Percentiles rank a stretch among this genome's conserved stretches.
These are phyloP conservation scores for Perdita meconis DNA, from an alignment of 2,888 invertebrate genomes.

Conservation along the genomic window DNA sequence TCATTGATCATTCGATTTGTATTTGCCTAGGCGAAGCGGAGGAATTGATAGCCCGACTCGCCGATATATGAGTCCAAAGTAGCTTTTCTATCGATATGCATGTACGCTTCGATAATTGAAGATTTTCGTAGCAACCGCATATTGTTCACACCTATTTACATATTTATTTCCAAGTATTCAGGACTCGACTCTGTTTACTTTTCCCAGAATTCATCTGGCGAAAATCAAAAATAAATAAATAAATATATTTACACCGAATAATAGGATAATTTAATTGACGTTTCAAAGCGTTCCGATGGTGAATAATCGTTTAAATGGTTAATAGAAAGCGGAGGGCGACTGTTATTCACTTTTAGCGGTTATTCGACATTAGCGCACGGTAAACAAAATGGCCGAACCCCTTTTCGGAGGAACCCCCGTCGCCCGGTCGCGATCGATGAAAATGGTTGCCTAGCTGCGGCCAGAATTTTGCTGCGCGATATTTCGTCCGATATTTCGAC, in stretches of 20 bases:
- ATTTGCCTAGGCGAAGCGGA: not conserved
- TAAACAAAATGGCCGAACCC: conserved; percentile 67
- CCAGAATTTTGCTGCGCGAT: conserved; percentile 67
- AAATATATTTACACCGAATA: too few species aligned
- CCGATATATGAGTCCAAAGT: too few species aligned
- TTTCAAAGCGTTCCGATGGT: not conserved
- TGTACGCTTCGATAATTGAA: too few species aligned
- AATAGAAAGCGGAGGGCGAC: conserved; percentile 11
- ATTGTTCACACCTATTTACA: too few species aligned
- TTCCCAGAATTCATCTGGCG: too few species aligned
- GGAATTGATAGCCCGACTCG: not conserved
- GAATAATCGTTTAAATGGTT: conserved; percentile 30
- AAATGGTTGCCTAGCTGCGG: conserved; percentile 71
- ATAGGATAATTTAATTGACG: not conserved
- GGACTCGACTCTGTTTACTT: too few species aligned
- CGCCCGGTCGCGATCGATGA: conserved; percentile 62
- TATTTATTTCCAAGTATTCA: too few species aligned
- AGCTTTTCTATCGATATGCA: too few species aligned
- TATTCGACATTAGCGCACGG: conserved; percentile 61
- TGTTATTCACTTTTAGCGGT: conserved; percentile 65
- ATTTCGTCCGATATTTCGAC: conserved; percentile 63
- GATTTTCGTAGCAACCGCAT: too few species aligned
- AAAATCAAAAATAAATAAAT: too few species aligned
- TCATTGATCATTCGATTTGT: not conserved
- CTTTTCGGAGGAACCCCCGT: conserved; percentile 54